Percentiles rank a stretch among this genome's conserved stretches.
phyloP scores from a whole-genome alignment of 2,888 invertebrate species.

The Arctia plantaginis region DNA sequence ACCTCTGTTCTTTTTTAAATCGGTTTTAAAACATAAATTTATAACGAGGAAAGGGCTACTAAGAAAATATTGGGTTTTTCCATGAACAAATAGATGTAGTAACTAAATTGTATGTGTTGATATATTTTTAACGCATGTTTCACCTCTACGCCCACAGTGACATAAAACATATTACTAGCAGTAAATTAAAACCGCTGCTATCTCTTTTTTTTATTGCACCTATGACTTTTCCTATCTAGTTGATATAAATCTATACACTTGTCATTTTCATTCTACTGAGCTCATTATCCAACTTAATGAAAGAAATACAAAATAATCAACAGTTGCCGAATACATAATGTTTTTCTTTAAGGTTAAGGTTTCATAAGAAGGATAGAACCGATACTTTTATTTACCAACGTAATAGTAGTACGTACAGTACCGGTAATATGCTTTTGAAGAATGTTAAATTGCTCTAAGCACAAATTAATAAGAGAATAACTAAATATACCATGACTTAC shows the following conservation, averaged over 20 bases:
- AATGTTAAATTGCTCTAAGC: constrained; percentile 5
- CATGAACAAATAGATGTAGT: not conserved
- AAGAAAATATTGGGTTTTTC: too few species aligned
- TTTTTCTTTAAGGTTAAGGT: constrained; percentile 13
- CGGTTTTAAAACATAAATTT: too few species aligned
- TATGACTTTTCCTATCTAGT: constrained; percentile 9
- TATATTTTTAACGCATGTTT: not conserved
- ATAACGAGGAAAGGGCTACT: too few species aligned
- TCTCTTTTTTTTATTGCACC: not conserved
- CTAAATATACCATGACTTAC: constrained; percentile 26
- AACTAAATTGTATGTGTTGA: not conserved
- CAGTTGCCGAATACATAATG: constrained; percentile 29
- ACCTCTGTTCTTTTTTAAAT: too few species aligned
- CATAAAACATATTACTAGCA: not conserved
- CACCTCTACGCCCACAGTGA: not conserved
- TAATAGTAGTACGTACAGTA: constrained; percentile 7
- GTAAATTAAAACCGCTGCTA: not conserved
- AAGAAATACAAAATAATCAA: constrained; percentile 10
- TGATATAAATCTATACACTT: constrained; percentile 28
- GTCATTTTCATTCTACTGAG: constrained; percentile 64
- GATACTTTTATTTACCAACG: not conserved
- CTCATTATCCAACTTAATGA: constrained; percentile 47
- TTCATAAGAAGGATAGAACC: constrained; percentile 18
- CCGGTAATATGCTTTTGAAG: constrained; percentile 13
- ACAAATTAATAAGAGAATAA: constrained; percentile 16